Evolutionary conservation across 2,797 vertebrate genomes (phyloP).

Genomic region (Falco peregrinus): DNA sequence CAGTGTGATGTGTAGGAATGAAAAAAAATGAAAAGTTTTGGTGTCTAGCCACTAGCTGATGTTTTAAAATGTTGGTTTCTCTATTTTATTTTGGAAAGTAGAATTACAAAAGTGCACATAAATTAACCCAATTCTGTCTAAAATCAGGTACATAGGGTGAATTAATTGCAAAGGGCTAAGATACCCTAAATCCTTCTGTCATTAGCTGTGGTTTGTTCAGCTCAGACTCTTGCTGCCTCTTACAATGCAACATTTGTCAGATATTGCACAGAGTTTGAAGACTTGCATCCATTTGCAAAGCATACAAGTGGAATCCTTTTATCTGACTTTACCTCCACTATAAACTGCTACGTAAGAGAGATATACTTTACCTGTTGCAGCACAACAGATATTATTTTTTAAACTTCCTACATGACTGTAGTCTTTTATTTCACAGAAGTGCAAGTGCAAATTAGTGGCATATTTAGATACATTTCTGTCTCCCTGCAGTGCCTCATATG

Average conservation of each 20-base stretch:
- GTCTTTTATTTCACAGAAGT: not conserved
- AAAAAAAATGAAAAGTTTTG: not conserved
- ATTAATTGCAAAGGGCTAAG: not conserved
- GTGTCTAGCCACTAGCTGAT: not conserved
- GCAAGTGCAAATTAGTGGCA: not conserved
- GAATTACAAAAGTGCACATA: not conserved
- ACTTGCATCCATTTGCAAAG: not conserved
- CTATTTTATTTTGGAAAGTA: not conserved
- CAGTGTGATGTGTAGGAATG: not conserved
- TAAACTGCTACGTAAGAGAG: not conserved
- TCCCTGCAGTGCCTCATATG: not conserved
- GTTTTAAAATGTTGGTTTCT: not conserved
- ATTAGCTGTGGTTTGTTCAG: not conserved
- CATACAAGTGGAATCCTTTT: not conserved
- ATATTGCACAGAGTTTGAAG: not conserved
- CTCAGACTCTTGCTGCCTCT: not conserved
- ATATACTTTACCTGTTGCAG: not conserved
- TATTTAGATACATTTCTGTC: not conserved
- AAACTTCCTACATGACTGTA: not conserved
- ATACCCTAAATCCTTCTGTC: not conserved
- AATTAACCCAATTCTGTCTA: not conserved
- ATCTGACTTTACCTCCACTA: not conserved
- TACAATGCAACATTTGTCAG: not conserved
- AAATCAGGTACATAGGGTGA: not conserved
- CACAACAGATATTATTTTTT: not conserved